phyloP scores from a whole-genome alignment of 2,113 vertebrate species.

The Centropristis striata region DNA sequence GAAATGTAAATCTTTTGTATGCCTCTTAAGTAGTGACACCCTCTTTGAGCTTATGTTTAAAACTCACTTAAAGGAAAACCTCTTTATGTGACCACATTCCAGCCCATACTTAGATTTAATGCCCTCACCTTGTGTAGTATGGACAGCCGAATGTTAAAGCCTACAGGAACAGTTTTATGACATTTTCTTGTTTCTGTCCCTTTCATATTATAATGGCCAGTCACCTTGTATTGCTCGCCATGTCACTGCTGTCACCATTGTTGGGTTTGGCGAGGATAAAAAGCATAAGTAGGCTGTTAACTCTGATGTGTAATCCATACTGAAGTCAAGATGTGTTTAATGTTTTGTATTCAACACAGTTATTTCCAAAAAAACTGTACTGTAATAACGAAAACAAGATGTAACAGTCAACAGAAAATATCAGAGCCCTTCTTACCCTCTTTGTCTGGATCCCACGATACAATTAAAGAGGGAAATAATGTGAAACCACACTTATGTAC shows the following conservation, averaged over 20 bases:
- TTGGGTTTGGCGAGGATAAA: neutral
- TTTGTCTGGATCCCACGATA: too few relatives aligned
- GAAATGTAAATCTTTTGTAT: neutral
- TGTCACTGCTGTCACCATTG: neutral
- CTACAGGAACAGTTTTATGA: constrained; percentile 2
- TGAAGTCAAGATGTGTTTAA: too few relatives aligned
- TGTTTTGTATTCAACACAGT: too few relatives aligned
- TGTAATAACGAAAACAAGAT: too few relatives aligned
- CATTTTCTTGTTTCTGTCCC: neutral
- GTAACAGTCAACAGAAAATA: too few relatives aligned
- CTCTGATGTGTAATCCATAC: too few relatives aligned
- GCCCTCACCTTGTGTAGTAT: neutral
- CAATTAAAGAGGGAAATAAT: too few relatives aligned
- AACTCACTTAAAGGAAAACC: constrained; percentile 26
- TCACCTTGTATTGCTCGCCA: neutral
- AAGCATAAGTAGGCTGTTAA: neutral
- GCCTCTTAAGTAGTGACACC: constrained; percentile 32
- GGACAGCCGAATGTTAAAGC: neutral
- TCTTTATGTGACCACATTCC: constrained; percentile 40
- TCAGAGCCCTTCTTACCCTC: too few relatives aligned
- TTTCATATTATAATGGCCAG: too few relatives aligned
- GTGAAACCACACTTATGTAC: too few relatives aligned
- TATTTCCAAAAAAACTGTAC: too few relatives aligned
- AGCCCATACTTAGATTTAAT: constrained; percentile 12
- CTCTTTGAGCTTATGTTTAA: constrained; percentile 35